Percentiles rank a stretch among this genome's conserved stretches.
phyloP scores from a whole-genome alignment of 2,113 vertebrate genomes.

The Pangasianodon gigas region DNA sequence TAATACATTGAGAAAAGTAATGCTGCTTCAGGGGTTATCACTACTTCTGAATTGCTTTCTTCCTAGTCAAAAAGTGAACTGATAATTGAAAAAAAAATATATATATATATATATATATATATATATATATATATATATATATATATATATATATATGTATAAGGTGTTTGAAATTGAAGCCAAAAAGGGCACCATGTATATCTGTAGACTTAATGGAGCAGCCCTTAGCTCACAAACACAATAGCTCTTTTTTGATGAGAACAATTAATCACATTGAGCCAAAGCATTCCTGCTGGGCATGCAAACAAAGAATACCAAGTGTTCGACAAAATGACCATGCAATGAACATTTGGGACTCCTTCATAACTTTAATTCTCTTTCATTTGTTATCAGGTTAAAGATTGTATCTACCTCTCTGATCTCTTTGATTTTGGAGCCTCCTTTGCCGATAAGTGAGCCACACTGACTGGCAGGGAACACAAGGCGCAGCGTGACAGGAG shows the following conservation, averaged over 20 bases:
- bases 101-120: conserved; percentile 21
- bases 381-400: conserved; percentile 28
- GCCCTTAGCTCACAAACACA: conserved; percentile 45
- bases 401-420: conserved; percentile 84
- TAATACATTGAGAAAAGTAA: conserved; percentile 27
- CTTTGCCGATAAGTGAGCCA: conserved; percentile 92
- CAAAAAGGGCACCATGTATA: conserved; percentile 24
- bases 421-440: conserved; percentile 94
- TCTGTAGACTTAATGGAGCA: conserved; percentile 18
- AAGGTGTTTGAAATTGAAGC: conserved; percentile 32
- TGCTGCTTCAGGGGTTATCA: background rate
- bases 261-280: conserved; percentile 52
- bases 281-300: conserved; percentile 42
- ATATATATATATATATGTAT: conserved; percentile 24
- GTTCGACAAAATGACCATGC: conserved; percentile 37
- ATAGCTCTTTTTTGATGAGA: conserved; percentile 49
- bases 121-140: conserved; percentile 20
- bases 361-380: conserved; percentile 30
- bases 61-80: conserved; percentile 5
- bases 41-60: conserved; percentile 10
- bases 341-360: conserved; percentile 30
- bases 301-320: conserved; percentile 44
- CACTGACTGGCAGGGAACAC: conserved; percentile 91
- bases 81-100: conserved; percentile 12
- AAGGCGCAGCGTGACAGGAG: conserved; percentile 87